phyloP scores from a whole-genome alignment of 2,113 vertebrate species.

The Riparia riparia region DNA sequence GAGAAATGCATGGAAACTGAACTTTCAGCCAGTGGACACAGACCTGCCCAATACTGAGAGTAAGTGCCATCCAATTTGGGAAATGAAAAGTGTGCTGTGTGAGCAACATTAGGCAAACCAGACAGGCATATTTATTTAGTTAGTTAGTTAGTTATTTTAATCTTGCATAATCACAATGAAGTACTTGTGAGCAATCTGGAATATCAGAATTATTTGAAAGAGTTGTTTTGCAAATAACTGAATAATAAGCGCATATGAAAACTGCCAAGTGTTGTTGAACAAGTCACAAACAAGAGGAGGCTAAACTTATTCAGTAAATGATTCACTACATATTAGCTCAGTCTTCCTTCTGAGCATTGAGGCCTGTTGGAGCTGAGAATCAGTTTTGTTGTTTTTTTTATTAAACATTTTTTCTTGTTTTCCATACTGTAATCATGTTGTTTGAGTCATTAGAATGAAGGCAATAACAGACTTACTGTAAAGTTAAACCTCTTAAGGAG shows the following conservation, averaged over 20 bases:
- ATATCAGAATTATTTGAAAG: not conserved
- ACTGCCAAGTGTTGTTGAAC: not conserved
- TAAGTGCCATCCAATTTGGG: not conserved
- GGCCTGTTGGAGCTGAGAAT: not conserved
- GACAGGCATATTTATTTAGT: not conserved
- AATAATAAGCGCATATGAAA: not conserved
- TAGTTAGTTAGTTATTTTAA: not conserved
- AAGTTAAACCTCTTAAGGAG: not conserved
- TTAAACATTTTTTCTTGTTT: not conserved
- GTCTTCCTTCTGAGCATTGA: not conserved
- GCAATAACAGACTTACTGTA: not conserved
- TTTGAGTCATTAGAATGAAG: not conserved
- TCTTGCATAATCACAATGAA: not conserved
- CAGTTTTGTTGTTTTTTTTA: not conserved
- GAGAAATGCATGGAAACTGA: not conserved
- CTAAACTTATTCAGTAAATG: not conserved
- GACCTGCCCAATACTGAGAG: not conserved
- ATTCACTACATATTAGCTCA: not conserved
- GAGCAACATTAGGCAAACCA: not conserved
- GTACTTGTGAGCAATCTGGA: not conserved
- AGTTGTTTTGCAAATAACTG: conserved; percentile 18
- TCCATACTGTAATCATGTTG: not conserved
- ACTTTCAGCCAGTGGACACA: not conserved
- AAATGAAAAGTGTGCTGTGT: not conserved
- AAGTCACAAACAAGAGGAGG: not conserved